Base-by-base conservation (phyloP, 2,113 vertebrate species). In the Aldabrachelys gigantea region DNA sequence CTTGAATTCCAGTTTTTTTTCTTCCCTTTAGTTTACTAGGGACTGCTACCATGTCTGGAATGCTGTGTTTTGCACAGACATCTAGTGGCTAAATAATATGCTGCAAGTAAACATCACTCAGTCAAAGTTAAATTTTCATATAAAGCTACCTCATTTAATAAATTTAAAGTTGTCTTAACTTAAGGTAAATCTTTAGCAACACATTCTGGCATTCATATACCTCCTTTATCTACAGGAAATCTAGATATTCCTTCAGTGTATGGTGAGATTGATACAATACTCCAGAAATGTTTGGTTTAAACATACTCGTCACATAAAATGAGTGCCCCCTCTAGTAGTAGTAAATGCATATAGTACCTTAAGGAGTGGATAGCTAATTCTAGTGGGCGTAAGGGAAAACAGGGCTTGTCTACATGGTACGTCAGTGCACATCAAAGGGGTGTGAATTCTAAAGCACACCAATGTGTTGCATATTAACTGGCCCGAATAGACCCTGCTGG, bases 91-190 rank as follows among this genome's bases (percentile, higher is more conserved):
- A 5, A 3, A 47, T 81, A 8, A 49, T 2, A 1, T 47, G 14
- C 9, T 52, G 13, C 19, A 84, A 27, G 5, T 81, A 57, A 54
- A 54, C 29, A 12, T 52, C 35, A n/a, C 52, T 93, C 41, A 79
- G 24, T 0, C 0, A 52, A 7, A 21, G 89, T 53, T 41, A 13
- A 62, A 81, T 38, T 31, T 88, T 72, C 65, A 72, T 72, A 21
- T 21, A 72, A 72, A 72, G 19, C n/a, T 21, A 38, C 35, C 17
- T n/a, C 17, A 38, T 72, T 72, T 72, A 5, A 72, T 38, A n/a
- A n/a, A 72, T 72, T 38, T 72, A 22, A 38, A 72, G 35, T 72
- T 38, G 31, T 72, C n/a, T 38, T n/a, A 57, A 10, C 56, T 57
- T 57, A 57, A 57, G 56, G 10, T 57, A 62, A 31, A 62, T 62